These are phyloP conservation scores for Theretra japonica DNA, from an alignment of 2,888 invertebrate genomes.

Conservation along the genomic window DNA sequence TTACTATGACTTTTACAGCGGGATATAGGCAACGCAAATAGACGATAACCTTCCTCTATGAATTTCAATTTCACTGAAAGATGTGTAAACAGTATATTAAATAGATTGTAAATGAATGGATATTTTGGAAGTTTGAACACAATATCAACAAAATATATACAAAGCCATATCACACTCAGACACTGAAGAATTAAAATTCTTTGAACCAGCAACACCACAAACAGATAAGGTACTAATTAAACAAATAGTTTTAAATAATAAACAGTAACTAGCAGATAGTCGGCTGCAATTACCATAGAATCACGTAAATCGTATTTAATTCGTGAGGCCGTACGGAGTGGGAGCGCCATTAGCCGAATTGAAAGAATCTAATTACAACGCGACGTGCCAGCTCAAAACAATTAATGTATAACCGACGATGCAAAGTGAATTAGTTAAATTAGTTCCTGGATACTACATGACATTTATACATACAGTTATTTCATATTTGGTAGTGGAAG, in stretches of 20 bases:
- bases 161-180: too few relatives aligned
- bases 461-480: not conserved
- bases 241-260: not conserved
- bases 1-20: too few relatives aligned
- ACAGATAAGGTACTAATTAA: not conserved
- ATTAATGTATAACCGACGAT: not conserved
- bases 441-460: not conserved
- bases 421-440: not conserved
- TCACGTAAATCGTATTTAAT: conserved; percentile 16
- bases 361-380: conserved; percentile 20
- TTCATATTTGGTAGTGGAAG: too few relatives aligned
- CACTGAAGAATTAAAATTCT: too few relatives aligned
- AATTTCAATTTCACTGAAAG: too few relatives aligned
- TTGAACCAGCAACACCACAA: not conserved
- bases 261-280: conserved; percentile 8
- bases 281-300: not conserved
- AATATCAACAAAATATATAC: too few relatives aligned
- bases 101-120: too few relatives aligned
- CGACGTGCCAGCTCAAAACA: conserved; percentile 7
- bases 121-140: too few relatives aligned
- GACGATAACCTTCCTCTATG: too few relatives aligned
- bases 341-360: conserved; percentile 22
- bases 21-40: too few relatives aligned
- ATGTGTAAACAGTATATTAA: too few relatives aligned
- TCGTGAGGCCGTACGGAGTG: conserved; percentile 1